phyloP scores from a whole-genome alignment of 1,140 invertebrate genomes.

The Drosophila grimshawi region DNA sequence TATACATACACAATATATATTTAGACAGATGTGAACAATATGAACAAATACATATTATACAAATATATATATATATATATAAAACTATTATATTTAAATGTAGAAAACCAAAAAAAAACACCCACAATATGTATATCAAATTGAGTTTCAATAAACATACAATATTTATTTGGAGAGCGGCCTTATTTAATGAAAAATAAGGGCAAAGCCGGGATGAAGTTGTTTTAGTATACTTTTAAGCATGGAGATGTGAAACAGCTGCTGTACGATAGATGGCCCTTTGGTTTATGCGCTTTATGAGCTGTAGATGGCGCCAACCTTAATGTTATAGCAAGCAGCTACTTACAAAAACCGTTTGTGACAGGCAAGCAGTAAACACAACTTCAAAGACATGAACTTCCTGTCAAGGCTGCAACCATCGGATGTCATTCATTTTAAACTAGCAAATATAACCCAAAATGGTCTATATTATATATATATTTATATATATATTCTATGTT shows the following conservation, averaged over 20 bases:
- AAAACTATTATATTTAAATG: conserved; percentile 67
- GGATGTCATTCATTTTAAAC: not conserved
- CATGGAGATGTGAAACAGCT: too few species aligned
- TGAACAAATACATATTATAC: conserved; percentile 48
- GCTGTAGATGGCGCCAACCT: conserved; percentile 3
- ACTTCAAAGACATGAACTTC: not conserved
- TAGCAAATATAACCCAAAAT: conserved; percentile 1
- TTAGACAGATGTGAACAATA: conserved; percentile 65
- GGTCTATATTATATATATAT: too few species aligned
- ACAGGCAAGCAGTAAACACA: not conserved
- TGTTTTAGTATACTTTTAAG: not conserved
- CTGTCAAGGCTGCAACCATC: not conserved
- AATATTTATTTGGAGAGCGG: conserved; percentile 73
- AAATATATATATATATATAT: conserved; percentile 36
- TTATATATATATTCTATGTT: too few species aligned
- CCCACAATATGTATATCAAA: conserved; percentile 73
- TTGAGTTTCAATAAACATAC: conserved; percentile 81
- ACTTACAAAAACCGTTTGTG: not conserved
- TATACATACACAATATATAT: conserved; percentile 25
- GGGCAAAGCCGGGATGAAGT: too few species aligned
- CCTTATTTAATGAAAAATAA: too few species aligned
- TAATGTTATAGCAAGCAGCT: conserved; percentile 8
- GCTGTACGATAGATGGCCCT: too few species aligned
- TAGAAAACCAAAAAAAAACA: conserved; percentile 51
- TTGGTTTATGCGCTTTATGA: not conserved